Percentiles rank a stretch among this genome's conserved stretches.
These are phyloP conservation scores for Trididemnum miniatum DNA, from an alignment of 23 tunicate species.

Conservation along the genomic window DNA sequence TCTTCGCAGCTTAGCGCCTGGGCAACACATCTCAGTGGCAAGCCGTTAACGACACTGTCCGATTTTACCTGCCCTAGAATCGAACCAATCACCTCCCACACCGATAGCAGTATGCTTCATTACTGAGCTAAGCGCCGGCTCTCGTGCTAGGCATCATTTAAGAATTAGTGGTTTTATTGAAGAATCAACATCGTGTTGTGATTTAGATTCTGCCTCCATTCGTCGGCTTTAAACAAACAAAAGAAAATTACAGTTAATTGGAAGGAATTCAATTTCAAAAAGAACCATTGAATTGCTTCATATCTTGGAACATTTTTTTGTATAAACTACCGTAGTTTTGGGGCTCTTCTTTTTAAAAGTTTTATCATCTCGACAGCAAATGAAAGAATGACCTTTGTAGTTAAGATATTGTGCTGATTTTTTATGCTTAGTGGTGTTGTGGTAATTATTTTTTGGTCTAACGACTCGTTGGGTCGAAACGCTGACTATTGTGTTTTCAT, in stretches of 20 bases:
- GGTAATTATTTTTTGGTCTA: no score
- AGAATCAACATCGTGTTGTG: not conserved
- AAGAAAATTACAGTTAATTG: conserved; percentile 86
- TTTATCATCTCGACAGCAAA: not conserved
- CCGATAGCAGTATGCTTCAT: no score
- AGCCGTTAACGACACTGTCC: no score
- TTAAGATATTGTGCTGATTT: not conserved
- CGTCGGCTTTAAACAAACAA: conserved; percentile 39
- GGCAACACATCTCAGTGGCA: no score
- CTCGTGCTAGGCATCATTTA: not conserved
- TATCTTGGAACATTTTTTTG: not conserved
- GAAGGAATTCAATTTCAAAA: conserved; percentile 89
- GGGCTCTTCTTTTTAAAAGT: not conserved
- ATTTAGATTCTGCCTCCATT: conserved; percentile 67
- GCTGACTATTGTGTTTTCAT: no score
- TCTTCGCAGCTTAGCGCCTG: no score
- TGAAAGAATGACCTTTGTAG: not conserved
- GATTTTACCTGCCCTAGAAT: no score
- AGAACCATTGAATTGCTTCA: no score
- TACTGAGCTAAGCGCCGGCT: no score
- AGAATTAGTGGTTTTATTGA: no score
- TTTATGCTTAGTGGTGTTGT: not conserved
- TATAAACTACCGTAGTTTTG: not conserved
- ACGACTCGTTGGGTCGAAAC: no score
- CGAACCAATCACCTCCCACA: no score